Conservation (phyloP, 1,140 invertebrate species). For the Galleria mellonella region DNA sequence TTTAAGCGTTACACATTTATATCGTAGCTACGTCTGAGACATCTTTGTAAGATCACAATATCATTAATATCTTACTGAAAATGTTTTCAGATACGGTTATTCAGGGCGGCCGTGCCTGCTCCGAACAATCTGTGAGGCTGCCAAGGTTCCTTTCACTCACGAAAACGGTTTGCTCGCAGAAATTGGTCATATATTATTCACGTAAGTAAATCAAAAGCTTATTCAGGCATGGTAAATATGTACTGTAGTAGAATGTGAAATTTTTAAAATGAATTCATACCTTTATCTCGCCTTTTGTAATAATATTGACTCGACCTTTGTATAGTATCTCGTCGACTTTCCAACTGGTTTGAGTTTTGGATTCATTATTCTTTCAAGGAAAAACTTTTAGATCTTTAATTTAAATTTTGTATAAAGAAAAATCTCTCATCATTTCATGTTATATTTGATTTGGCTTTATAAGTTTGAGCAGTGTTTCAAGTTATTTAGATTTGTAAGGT, state of each 20-base stretch:
- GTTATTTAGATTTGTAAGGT: no score
- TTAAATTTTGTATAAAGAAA: no score
- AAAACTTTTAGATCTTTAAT: no score
- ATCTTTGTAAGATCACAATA: neutral
- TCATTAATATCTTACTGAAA: conserved; percentile 22
- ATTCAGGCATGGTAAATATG: conserved; percentile 1
- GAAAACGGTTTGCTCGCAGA: conserved; percentile 81
- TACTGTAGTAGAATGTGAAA: neutral
- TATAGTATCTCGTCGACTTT: neutral
- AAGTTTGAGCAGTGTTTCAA: no score
- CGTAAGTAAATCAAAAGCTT: conserved; percentile 70
- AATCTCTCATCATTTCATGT: neutral
- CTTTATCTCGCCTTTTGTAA: neutral
- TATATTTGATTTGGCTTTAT: no score
- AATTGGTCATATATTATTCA: conserved; percentile 81
- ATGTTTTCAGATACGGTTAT: conserved; percentile 74
- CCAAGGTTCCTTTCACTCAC: conserved; percentile 79
- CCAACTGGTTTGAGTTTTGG: neutral
- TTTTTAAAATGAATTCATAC: neutral
- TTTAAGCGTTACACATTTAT: neutral
- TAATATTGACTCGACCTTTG: no score
- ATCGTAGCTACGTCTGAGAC: neutral
- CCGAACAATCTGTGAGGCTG: conserved; percentile 83
- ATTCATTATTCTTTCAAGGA: no score
- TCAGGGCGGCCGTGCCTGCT: conserved; percentile 82